Conservation (phyloP, 2,888 invertebrate genomes). For the Limnephilus lunatus region DNA sequence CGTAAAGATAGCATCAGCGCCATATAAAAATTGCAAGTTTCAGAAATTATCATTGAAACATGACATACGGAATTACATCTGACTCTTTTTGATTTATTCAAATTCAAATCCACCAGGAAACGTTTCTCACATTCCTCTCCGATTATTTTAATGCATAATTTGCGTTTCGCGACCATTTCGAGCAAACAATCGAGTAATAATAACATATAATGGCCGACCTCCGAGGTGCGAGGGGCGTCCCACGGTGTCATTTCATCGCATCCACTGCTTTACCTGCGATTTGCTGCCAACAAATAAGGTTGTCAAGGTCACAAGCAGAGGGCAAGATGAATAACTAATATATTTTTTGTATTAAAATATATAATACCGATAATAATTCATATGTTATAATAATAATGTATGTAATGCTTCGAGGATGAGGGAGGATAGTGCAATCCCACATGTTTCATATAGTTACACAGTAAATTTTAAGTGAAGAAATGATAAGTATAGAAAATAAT, state of each 20-base stretch:
- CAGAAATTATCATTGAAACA: neutral
- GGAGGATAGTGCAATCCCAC: too few species aligned
- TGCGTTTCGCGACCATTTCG: neutral
- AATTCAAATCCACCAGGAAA: neutral
- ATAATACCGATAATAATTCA: too few species aligned
- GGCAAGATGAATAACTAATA: neutral
- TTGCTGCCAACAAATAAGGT: conserved; percentile 24
- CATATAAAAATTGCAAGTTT: neutral
- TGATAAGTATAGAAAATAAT: too few species aligned
- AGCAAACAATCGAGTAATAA: conserved; percentile 32
- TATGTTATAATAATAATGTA: too few species aligned
- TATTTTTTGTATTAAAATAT: neutral
- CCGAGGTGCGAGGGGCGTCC: neutral
- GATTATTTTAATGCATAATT: neutral
- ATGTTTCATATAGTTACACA: too few species aligned
- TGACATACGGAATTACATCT: neutral
- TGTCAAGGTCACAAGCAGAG: conserved; percentile 21
- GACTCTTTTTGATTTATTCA: neutral
- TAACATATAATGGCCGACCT: neutral
- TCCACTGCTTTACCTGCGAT: neutral
- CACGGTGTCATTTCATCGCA: neutral
- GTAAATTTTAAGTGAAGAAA: too few species aligned
- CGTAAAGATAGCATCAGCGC: too few species aligned
- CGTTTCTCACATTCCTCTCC: neutral
- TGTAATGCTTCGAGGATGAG: too few species aligned